Evolutionary conservation across 2,113 vertebrate genomes (phyloP).

Genomic region (Cariama cristata): DNA sequence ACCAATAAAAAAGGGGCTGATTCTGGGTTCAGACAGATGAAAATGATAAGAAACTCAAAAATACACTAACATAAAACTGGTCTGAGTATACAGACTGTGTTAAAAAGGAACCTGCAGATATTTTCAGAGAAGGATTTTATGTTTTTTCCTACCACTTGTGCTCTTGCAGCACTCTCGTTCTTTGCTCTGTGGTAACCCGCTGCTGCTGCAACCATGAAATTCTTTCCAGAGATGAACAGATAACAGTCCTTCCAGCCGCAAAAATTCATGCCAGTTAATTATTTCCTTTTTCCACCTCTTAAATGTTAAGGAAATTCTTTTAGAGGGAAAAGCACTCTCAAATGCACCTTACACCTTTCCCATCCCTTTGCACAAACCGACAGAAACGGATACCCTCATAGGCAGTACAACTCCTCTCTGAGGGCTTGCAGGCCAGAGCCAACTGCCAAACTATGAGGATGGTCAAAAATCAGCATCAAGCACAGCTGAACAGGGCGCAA

Average conservation of each 20-base stretch:
- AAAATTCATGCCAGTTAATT: not conserved
- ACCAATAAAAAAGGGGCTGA: not conserved
- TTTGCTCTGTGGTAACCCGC: not conserved
- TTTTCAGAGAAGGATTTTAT: not conserved
- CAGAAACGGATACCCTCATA: not conserved
- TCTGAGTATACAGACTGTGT: not conserved
- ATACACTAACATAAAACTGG: not conserved
- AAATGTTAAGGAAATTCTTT: not conserved
- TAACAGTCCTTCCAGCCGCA: not conserved
- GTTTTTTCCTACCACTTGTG: not conserved
- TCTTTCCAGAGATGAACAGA: not conserved
- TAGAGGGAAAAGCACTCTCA: not conserved
- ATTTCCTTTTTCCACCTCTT: not conserved
- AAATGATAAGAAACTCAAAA: not conserved
- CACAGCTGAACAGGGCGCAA: not conserved
- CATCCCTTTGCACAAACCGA: not conserved
- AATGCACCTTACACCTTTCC: not conserved
- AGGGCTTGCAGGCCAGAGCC: not conserved
- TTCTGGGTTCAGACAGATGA: not conserved
- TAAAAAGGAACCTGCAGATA: not conserved
- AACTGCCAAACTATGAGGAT: not conserved
- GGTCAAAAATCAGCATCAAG: not conserved
- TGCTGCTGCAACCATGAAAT: not conserved
- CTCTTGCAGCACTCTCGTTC: not conserved
- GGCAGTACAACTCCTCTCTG: not conserved